phyloP scores from a whole-genome alignment of 1,140 invertebrate genomes.

The Aporrectodea caliginosa region DNA sequence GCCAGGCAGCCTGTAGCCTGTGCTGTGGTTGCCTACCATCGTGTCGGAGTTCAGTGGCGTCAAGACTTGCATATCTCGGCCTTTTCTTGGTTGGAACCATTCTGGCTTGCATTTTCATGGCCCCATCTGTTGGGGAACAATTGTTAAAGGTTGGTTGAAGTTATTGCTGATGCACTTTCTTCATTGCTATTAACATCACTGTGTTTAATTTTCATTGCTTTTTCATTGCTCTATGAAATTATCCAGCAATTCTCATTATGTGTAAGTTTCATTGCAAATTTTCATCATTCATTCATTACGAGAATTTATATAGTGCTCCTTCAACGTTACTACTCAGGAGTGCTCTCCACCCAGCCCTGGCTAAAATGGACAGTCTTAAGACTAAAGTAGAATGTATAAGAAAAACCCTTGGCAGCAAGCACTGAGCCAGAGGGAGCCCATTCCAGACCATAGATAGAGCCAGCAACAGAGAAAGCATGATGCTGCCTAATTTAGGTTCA shows the following conservation, averaged over 20 bases:
- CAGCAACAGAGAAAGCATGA: neutral
- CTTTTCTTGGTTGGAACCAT: conserved; percentile 86
- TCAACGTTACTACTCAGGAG: too few species aligned
- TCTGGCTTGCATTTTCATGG: conserved; percentile 82
- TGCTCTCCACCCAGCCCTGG: too few species aligned
- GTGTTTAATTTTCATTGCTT: neutral
- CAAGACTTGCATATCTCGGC: conserved; percentile 92
- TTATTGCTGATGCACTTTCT: too few species aligned
- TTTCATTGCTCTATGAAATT: neutral
- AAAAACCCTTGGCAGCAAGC: too few species aligned
- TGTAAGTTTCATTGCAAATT: neutral
- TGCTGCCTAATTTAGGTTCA: neutral
- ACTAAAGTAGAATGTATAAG: too few species aligned
- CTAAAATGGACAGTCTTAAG: too few species aligned
- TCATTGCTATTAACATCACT: conserved; percentile 21
- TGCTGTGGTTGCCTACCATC: conserved; percentile 94
- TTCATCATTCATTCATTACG: neutral
- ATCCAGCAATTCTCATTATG: neutral
- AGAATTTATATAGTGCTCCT: too few species aligned
- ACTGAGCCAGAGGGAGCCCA: neutral
- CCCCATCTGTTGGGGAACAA: conserved; percentile 78
- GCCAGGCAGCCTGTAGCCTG: conserved; percentile 89
- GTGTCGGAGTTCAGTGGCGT: conserved; percentile 92
- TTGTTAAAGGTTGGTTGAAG: conserved; percentile 75
- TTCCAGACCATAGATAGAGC: neutral